Conservation (phyloP, 2,113 vertebrate species). For the Apodemus sylvaticus region DNA sequence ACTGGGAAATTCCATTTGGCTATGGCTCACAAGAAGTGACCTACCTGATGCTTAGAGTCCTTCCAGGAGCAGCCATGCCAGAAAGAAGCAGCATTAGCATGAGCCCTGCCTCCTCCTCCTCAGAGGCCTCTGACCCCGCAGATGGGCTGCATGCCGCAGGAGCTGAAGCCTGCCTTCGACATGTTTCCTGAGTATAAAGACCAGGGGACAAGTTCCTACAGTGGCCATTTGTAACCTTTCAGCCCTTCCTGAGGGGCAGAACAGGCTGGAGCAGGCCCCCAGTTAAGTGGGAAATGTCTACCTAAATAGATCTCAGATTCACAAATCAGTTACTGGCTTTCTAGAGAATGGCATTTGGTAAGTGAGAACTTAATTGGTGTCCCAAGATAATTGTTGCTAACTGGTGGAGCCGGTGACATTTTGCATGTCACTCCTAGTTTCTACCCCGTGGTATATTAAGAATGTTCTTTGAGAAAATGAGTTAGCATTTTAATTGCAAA, state of each 20-base stretch:
- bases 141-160: background rate
- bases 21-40: background rate
- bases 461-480: conserved; percentile 60
- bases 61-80: background rate
- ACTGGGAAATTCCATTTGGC: background rate
- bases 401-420: conserved; percentile 70
- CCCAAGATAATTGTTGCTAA: conserved; percentile 75
- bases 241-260: background rate
- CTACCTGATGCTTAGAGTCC: background rate
- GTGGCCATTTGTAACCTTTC: conserved; percentile 40
- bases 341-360: conserved; percentile 59
- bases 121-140: background rate
- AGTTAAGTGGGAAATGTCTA: conserved; percentile 56
- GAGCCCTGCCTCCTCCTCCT: background rate
- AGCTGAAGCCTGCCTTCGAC: conserved; percentile 35
- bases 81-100: background rate
- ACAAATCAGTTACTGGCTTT: conserved; percentile 73
- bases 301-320: conserved; percentile 68
- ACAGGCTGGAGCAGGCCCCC: background rate
- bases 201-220: background rate
- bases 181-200: conserved; percentile 30
- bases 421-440: conserved; percentile 53
- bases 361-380: conserved; percentile 72
- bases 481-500: conserved; percentile 70
- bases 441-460: conserved; percentile 39